Percentiles rank a stretch among this genome's conserved stretches.
These are phyloP conservation scores for Centropus unirufus DNA, from an alignment of 2,113 vertebrate genomes.

Conservation along the genomic window DNA sequence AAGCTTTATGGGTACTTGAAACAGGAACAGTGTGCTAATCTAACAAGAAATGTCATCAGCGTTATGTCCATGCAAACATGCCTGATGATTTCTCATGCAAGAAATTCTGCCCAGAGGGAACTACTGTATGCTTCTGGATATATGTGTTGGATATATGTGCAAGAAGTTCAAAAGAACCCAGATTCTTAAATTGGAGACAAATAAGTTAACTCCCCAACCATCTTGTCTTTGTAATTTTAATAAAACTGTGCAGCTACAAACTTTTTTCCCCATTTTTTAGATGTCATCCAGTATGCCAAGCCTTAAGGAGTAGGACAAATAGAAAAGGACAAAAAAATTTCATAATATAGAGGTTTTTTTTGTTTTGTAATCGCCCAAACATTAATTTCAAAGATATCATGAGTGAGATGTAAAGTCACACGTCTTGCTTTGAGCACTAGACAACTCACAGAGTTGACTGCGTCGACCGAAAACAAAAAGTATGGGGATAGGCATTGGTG, in stretches of 20 bases:
- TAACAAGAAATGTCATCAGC: background rate
- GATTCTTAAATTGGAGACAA: background rate
- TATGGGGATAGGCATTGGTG: background rate
- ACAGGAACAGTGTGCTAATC: background rate
- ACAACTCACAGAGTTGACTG: background rate
- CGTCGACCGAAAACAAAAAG: background rate
- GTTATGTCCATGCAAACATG: background rate
- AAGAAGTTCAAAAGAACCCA: background rate
- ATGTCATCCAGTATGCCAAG: background rate
- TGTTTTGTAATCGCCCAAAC: background rate
- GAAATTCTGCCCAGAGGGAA: background rate
- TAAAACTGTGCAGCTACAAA: background rate
- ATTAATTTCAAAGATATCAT: background rate
- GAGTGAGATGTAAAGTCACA: background rate
- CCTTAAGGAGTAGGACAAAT: background rate
- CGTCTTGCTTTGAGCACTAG: fast-evolving
- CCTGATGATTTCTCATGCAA: background rate
- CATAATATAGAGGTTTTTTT: background rate
- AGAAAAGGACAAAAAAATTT: background rate
- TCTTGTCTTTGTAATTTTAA: background rate
- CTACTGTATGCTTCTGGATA: background rate
- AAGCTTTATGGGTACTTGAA: background rate
- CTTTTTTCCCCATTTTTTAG: background rate
- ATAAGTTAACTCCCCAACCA: background rate
- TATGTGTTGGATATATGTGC: background rate